Evolutionary conservation across 2,797 vertebrate genomes (phyloP), one percentile per base, ranked within the genome.

Genomic region (Sebastes diploproa): DNA sequence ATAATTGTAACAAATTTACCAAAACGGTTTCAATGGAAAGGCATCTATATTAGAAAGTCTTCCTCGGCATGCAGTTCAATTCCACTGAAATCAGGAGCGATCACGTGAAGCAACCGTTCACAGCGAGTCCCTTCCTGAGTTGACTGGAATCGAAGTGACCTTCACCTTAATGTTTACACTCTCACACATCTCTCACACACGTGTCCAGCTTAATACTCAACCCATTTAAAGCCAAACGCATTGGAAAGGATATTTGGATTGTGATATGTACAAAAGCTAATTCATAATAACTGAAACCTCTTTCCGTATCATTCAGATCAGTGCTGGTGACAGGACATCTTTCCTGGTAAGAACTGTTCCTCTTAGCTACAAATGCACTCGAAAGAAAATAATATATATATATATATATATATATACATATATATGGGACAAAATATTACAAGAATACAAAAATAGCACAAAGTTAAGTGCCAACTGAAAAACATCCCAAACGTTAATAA

Each of bases 271-370:
- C 87, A 94, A 90, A 89, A 84, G 68, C 72, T 73, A 75, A 87
- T 82, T 85, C 36, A 63, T 66, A 78, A 83, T 12, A 77, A 73
- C 50, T 23, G 50, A 82, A 84, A 20, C 27, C 46, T 46, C 54
- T 71, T 59, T 16, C 34, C 10, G 7, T 56, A 46, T 83, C 55
- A 54, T 72, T 89, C 74, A 70, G 80, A 83, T 88, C 89, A 91
- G 88, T 95, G 95, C 95, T 96, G 94, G 95, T 95, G 94, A 83
- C 92, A 86, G 83, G 89, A 89, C 22, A 63, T 59, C 85, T 72
- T 42, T 83, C 78, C 82, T 82, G 80, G 74, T 77, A 81, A 87
- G 84, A 86, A 84, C 82, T 20, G 52, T 66, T 85, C 76, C 67
- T 83, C 78, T 75, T 61, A 61, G 93, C 91, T 93, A 92, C 89